phyloP scores from a whole-genome alignment of 2,797 vertebrate genomes.

The Cercopithecus neglectus region DNA sequence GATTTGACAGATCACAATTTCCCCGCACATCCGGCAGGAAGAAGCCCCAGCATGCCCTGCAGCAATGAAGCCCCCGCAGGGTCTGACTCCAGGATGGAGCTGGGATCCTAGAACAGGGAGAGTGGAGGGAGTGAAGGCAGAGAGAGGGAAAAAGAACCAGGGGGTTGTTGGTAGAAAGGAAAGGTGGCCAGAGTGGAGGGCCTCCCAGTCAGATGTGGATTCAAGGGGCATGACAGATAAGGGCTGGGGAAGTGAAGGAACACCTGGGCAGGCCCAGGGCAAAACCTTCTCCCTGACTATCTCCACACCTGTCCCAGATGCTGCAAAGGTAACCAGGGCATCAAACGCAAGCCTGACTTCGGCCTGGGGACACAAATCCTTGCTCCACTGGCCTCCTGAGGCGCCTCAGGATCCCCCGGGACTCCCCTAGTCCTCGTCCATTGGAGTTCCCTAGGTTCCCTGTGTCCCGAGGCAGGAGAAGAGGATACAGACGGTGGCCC shows the following conservation, averaged over 20 bases:
- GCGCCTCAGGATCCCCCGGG: background rate
- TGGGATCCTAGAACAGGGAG: background rate
- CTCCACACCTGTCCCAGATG: background rate
- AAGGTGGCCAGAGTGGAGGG: background rate
- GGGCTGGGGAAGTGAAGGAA: accelerated
- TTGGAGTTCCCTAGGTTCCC: background rate
- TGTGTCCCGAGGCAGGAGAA: background rate
- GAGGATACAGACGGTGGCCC: accelerated
- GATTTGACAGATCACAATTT: background rate
- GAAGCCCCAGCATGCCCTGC: background rate
- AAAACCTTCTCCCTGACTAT: background rate
- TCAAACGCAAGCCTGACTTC: background rate
- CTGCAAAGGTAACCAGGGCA: background rate
- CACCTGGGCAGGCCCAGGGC: accelerated
- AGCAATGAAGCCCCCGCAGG: background rate
- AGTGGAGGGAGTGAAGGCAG: accelerated
- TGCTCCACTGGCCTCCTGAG: background rate
- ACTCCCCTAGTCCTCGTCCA: background rate
- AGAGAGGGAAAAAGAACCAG: background rate
- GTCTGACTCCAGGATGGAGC: background rate
- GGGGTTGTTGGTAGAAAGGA: background rate
- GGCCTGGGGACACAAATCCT: background rate
- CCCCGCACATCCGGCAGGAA: background rate
- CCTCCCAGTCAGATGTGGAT: background rate
- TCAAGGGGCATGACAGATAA: accelerated